These are phyloP conservation scores for Hydrolagus affinis DNA, from an alignment of 2,113 vertebrate genomes.

Conservation along the genomic window DNA sequence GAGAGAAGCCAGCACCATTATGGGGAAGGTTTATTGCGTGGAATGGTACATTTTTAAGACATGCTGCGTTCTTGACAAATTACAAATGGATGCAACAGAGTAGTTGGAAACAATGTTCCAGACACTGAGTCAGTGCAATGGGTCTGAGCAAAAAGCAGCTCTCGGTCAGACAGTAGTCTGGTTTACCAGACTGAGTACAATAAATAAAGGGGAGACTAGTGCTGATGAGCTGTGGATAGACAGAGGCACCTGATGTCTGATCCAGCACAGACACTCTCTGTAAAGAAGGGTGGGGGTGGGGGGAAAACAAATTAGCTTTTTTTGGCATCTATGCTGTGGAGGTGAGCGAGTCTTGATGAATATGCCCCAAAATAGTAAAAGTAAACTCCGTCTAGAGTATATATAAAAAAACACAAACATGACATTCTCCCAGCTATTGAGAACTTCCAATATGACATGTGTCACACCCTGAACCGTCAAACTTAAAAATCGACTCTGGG, in stretches of 20 bases:
- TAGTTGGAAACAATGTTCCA: background rate
- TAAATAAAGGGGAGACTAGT: background rate
- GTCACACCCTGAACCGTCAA: no score
- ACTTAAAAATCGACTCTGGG: no score
- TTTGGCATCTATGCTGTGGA: background rate
- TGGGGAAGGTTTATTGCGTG: background rate
- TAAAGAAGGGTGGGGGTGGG: background rate
- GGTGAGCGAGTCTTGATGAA: background rate
- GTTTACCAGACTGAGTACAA: background rate
- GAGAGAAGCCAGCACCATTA: background rate
- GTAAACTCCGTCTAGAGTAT: background rate
- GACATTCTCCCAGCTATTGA: no score
- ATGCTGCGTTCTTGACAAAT: background rate
- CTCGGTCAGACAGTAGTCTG: conserved; percentile 14
- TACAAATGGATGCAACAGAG: background rate
- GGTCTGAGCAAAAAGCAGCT: background rate
- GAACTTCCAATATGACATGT: no score
- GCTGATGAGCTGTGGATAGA: conserved; percentile 15
- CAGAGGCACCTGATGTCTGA: background rate
- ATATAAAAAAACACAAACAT: no score
- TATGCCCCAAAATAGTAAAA: background rate
- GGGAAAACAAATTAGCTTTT: background rate
- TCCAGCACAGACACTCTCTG: conserved; percentile 15
- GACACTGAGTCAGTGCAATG: conserved; percentile 24
- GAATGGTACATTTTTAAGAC: background rate